Evolutionary conservation across 2,113 vertebrate genomes (phyloP), one percentile per base, ranked within the genome.

Genomic region (Rhabdornis inornatus): DNA sequence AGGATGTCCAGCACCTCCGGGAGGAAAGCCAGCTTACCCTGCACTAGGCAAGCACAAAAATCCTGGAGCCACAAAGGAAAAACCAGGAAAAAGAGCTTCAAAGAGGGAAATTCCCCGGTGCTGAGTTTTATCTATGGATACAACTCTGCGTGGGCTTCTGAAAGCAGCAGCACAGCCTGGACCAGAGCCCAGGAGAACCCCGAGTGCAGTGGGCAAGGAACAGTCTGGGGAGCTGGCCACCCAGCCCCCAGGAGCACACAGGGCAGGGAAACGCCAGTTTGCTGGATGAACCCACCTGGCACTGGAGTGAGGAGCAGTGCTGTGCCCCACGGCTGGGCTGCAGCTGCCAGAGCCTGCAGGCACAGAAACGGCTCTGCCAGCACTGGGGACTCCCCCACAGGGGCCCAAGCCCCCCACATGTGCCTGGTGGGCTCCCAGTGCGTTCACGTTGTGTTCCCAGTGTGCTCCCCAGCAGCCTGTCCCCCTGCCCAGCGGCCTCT

Each of bases 311-410:
- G 53, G 50, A 52, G 11, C 37, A 0, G 20, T 1, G 25, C 10
- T 8, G 45, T 31, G 2, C 9, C 6, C 47, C 7, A 1, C 0
- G 1, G 30, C 61, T 13, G 35, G 10, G 35, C 9, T 4, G 3
- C 31, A 6, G 28, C 75, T n/a, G 44, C 52, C 30, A 31, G 30
- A 55, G 53, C 30, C 74, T 24, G 12, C 49, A 30, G 50, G 6
- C 16, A 0, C 0, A 1, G 17, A 2, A 31, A 6, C 11, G 1
- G 7, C 2, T 12, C 31, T 64, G 37, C 28, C 75, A 31, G 24
- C 27, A 0, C 1, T 0, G 17, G 52, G 24, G 5, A 1, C 64
- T 17, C 31, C 15, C 6, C 24, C 30, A 6, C 2, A 0, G 10
- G 13, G 21, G 17, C 50, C 12, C 40, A 0, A 1, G 5, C 15